Evolutionary conservation across 2,888 invertebrate species (phyloP).

Genomic region (Alloscopus bannaensis): DNA sequence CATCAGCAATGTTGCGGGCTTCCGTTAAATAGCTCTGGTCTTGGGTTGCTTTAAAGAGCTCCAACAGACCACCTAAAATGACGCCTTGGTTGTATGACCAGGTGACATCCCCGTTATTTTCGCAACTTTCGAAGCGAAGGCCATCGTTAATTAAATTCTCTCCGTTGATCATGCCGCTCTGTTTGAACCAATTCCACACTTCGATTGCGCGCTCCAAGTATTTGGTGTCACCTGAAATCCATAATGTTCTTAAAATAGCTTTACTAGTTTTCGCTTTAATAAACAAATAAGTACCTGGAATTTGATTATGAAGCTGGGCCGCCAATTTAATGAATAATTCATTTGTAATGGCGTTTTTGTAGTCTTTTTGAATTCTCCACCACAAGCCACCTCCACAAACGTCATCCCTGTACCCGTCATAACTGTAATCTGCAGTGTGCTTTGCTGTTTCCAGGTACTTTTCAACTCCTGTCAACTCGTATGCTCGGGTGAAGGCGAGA

Average conservation of each 20-base stretch:
- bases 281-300: no score
- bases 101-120: slow-evolving; percentile 58
- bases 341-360: slow-evolving; percentile 72
- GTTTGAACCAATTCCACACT: slow-evolving; percentile 68
- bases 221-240: slow-evolving; percentile 67
- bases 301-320: slow-evolving; percentile 66
- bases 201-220: slow-evolving; percentile 63
- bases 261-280: no score
- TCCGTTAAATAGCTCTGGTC: slow-evolving; percentile 57
- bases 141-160: slow-evolving; percentile 67
- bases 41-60: slow-evolving; percentile 63
- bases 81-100: slow-evolving; percentile 71
- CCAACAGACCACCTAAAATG: slow-evolving; percentile 68
- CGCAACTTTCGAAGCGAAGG: slow-evolving; percentile 40
- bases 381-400: slow-evolving; percentile 71
- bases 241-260: no score
- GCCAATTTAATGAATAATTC: slow-evolving; percentile 69
- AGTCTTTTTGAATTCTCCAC: slow-evolving; percentile 67
- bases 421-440: slow-evolving; percentile 66
- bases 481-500: slow-evolving; percentile 68
- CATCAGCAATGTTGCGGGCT: slow-evolving; percentile 70
- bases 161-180: slow-evolving; percentile 69
- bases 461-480: slow-evolving; percentile 67
- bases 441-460: slow-evolving; percentile 70
- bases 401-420: slow-evolving; percentile 66